A percentile compares a stretch with the other conserved stretches of the same genome.
Conservation (phyloP, 2,797 vertebrate genomes). For the Aeoliscus strigatus region DNA sequence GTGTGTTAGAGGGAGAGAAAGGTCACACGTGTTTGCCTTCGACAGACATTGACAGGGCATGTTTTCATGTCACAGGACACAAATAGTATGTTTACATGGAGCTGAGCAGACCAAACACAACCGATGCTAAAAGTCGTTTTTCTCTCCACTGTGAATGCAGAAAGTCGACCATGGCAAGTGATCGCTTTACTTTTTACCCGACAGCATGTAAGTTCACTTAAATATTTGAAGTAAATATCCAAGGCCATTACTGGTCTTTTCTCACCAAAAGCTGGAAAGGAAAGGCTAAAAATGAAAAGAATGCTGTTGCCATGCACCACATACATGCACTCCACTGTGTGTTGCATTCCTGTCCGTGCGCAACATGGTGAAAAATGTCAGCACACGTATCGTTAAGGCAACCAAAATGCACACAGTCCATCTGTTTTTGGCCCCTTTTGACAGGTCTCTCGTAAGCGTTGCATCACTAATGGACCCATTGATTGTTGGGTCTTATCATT, state of each 20-base stretch:
- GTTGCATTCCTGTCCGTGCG: slow-evolving; percentile 10
- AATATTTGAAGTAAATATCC: too few species aligned
- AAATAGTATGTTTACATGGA: slow-evolving; percentile 49
- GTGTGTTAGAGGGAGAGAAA: too few species aligned
- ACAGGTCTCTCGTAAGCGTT: slow-evolving; percentile 28
- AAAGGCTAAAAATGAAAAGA: too few species aligned
- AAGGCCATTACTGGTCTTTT: too few species aligned
- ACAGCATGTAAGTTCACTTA: too few species aligned
- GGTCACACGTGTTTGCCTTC: slow-evolving; percentile 42
- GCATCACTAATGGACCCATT: slow-evolving; percentile 52
- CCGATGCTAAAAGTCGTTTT: slow-evolving; percentile 23
- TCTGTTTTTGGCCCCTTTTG: slow-evolving; percentile 29
- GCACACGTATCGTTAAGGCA: slow-evolving; percentile 10
- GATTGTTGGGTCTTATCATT: slow-evolving; percentile 55
- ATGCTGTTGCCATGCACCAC: too few species aligned
- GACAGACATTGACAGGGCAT: slow-evolving; percentile 31
- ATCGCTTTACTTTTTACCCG: slow-evolving; percentile 10
- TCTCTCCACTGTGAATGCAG: slow-evolving; percentile 7
- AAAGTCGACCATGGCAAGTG: slow-evolving; percentile 8
- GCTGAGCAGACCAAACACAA: slow-evolving; percentile 24
- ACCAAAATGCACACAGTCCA: slow-evolving; percentile 32
- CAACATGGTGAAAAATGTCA: slow-evolving; percentile 20
- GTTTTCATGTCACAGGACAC: slow-evolving; percentile 29
- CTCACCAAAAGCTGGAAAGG: too few species aligned
- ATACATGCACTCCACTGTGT: too few species aligned